Evolutionary conservation across 2,113 vertebrate genomes (phyloP), one percentile per base, ranked within the genome.

Genomic region (Paralichthys olivaceus): DNA sequence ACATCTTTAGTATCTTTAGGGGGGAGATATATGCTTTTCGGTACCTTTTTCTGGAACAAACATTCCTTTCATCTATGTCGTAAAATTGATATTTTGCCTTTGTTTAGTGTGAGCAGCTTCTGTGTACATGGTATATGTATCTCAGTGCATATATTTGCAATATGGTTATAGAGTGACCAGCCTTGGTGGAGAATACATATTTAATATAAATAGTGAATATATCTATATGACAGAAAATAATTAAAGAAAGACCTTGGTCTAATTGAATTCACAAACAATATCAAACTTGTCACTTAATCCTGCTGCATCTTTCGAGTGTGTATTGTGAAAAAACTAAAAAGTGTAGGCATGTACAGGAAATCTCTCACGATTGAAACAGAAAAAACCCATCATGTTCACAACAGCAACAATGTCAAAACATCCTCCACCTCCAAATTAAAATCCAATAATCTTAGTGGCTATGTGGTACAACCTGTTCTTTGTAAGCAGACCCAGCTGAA

Each of bases 401-500:
- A 45, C 28, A 43, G 59, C 45, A 57, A 17, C 26, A 7, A 80
- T 70, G 67, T 58, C 55, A 57, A 75, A 78, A 80, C n/a, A 34
- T 56, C 25, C 23, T 76, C 53, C 72, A 81, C 75, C 72, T 77
- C 63, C 63, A 63, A 72, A n/a, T 54, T 71, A 20, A 69, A 71
- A 80, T 76, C 26, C 54, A 89, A 71, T 83, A 77, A 80, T 72
- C 63, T 69, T 25, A 74, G 79, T 81, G 67, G 74, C 74, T 87
- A 81, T 87, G 65, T 79, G 80, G 79, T 80, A 75, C 68, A 82
- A 67, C 32, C 47, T 67, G 77, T 66, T 79, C 66, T 89, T 57
- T 62, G 19, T 92, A 90, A 94, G 92, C 63, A 87, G 87, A 90
- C 43, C 72, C 88, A 90, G 75, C 84, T 91, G 90, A 91, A 82